Base-by-base conservation (phyloP, 2,797 vertebrate genomes). In the Sarcoramphus papa region DNA sequence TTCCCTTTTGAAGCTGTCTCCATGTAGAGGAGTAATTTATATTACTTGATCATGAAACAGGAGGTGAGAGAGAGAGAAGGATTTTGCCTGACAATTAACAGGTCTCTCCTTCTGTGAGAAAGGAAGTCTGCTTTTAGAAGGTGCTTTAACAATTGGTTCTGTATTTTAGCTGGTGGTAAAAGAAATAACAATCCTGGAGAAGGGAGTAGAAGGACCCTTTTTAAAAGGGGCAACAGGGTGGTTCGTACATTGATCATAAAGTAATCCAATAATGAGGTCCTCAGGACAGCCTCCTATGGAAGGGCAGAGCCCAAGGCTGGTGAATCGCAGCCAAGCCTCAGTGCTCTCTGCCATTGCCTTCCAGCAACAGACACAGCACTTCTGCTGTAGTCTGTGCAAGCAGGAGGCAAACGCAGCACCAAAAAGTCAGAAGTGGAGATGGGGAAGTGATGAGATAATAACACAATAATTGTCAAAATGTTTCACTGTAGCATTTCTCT, bases 371-470 rank as follows among this genome's bases (percentile, higher is more conserved):
- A 33, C 11, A 24, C 4, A 37, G 51, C 18, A 28, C 14, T 18
- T 45, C 69, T 65, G 16, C 47, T 43, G 28, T 18, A 25, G 3
- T 5, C 4, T 3, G 48, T 41, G 27, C 2, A 16, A 48, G 37
- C 23, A 35, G 70, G 19, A 40, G 65, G 2, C 45, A 56, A 84
- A 45, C 0, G 0, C 23, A 33, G 22, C 60, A 25, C 15, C 6
- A 3, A 45, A 27, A 84, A 86, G 13, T 31, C 72, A 23, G 24
- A n/a, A 24, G 25, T 14, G 19, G 48, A 68, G 57, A 27, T 33
- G 40, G 16, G 27, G 12, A 89, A 69, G 16, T 28, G 54, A 24
- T 0, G 0, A 40, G 13, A 20, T 33, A 60, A 30, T 30, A 62
- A 12, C 21, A 28, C 3, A 48, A 14, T 11, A 57, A 54, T 28